Evolutionary conservation across 2,113 vertebrate species (phyloP).

Genomic region (Tachuris rubrigastra): DNA sequence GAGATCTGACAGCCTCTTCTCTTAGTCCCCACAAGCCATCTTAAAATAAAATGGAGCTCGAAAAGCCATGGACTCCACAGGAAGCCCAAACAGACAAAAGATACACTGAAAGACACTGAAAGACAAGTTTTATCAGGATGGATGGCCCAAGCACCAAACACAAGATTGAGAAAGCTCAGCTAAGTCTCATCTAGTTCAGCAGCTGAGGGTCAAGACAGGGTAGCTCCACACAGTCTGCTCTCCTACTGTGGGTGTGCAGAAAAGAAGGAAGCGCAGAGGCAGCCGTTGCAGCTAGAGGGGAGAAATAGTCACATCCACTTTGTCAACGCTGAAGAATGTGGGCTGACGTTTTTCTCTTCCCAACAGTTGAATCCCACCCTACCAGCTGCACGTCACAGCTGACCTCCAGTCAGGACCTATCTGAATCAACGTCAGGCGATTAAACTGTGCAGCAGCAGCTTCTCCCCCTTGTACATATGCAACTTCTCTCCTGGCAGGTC

Average conservation of each 20-base stretch:
- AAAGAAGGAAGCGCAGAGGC: background rate
- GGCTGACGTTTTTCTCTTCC: slow-evolving; percentile 45
- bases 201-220: background rate
- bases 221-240: slow-evolving; percentile 15
- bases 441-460: background rate
- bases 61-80: background rate
- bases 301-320: slow-evolving; percentile 37
- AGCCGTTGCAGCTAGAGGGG: slow-evolving; percentile 25
- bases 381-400: slow-evolving; percentile 60
- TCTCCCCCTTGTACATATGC: background rate
- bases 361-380: slow-evolving; percentile 44
- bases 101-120: background rate
- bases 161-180: slow-evolving; percentile 24
- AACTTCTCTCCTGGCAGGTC: background rate
- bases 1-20: background rate
- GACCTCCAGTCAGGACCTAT: slow-evolving; percentile 62
- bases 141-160: background rate
- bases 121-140: background rate
- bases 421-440: background rate
- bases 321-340: background rate
- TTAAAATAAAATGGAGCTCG: background rate
- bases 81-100: background rate
- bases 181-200: background rate
- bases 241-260: background rate
- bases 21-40: background rate